Percentiles rank a stretch among this genome's conserved stretches.
phyloP scores from a whole-genome alignment of 2,113 vertebrate genomes.

The Bostrychus sinensis region DNA sequence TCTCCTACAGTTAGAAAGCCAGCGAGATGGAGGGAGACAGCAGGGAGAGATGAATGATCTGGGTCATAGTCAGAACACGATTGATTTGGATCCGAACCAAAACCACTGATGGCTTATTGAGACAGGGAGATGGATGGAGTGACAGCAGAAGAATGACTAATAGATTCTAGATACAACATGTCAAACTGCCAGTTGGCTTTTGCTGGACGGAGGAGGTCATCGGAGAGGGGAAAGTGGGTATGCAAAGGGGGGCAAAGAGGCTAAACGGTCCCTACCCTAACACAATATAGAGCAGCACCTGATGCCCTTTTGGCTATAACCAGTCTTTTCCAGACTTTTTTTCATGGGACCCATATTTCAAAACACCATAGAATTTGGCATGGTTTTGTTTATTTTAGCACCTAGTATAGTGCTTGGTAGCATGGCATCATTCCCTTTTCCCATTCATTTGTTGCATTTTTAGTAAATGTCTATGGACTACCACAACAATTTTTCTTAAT shows the following conservation, averaged over 20 bases:
- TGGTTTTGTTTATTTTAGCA: too few species aligned
- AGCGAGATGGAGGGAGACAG: slow-evolving; percentile 67
- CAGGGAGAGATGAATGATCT: slow-evolving; percentile 71
- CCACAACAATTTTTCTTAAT: too few species aligned
- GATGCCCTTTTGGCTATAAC: slow-evolving; percentile 32
- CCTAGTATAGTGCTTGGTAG: too few species aligned
- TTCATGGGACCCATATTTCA: too few species aligned
- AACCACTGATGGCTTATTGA: slow-evolving; percentile 77
- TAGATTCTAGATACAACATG: slow-evolving; percentile 70
- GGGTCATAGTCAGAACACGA: slow-evolving; percentile 73
- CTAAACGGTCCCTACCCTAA: slow-evolving; percentile 4
- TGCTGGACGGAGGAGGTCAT: slow-evolving; percentile 55
- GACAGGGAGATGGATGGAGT: slow-evolving; percentile 69
- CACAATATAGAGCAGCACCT: slow-evolving; percentile 24
- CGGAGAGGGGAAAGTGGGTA: slow-evolving; percentile 5
- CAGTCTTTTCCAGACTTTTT: too few species aligned
- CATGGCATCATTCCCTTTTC: too few species aligned
- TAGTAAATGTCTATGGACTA: too few species aligned
- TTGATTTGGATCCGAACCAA: slow-evolving; percentile 78
- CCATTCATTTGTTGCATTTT: too few species aligned
- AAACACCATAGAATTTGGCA: too few species aligned
- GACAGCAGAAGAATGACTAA: slow-evolving; percentile 69
- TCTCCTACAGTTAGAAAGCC: slow-evolving; percentile 73
- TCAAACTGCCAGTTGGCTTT: slow-evolving; percentile 66
- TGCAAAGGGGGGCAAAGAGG: slow-evolving; percentile 2